Conservation (phyloP, 1,140 invertebrate species). For the Tetragonula clypearis region DNA sequence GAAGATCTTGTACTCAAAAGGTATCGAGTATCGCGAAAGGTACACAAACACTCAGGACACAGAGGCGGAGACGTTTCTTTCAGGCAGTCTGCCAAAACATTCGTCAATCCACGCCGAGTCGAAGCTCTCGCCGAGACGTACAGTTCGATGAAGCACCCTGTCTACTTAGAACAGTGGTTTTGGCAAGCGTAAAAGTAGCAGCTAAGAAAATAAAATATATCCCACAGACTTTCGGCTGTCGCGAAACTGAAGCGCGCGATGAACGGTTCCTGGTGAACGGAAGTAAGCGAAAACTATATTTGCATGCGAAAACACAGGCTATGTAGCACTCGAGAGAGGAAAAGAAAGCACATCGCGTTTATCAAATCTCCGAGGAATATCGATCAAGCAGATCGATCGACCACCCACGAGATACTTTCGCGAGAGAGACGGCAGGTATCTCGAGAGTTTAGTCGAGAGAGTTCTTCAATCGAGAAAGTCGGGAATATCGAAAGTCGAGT, state of each 20-base stretch:
- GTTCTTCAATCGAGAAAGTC: neutral
- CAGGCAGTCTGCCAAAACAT: slow-evolving; percentile 18
- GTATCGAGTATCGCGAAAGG: slow-evolving; percentile 2
- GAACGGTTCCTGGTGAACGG: neutral
- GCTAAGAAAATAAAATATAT: neutral
- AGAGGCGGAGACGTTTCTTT: neutral
- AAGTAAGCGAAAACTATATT: neutral
- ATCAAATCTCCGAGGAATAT: slow-evolving; percentile 1
- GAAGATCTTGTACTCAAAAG: neutral
- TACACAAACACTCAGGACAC: neutral
- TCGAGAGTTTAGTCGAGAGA: slow-evolving; percentile 1
- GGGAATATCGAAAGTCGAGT: no score
- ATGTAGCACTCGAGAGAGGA: no score
- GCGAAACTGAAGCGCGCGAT: neutral
- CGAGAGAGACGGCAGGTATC: neutral
- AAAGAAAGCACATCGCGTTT: neutral
- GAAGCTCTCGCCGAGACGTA: neutral
- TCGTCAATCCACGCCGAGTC: neutral
- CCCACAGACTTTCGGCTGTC: no score
- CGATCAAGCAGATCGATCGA: neutral
- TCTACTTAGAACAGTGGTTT: neutral
- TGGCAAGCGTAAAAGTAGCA: neutral
- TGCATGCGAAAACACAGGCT: slow-evolving; percentile 22
- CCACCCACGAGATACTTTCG: slow-evolving; percentile 14
- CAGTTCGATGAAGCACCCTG: neutral